Base-by-base conservation (phyloP, 2,113 vertebrate genomes). In the Lanius ludovicianus region DNA sequence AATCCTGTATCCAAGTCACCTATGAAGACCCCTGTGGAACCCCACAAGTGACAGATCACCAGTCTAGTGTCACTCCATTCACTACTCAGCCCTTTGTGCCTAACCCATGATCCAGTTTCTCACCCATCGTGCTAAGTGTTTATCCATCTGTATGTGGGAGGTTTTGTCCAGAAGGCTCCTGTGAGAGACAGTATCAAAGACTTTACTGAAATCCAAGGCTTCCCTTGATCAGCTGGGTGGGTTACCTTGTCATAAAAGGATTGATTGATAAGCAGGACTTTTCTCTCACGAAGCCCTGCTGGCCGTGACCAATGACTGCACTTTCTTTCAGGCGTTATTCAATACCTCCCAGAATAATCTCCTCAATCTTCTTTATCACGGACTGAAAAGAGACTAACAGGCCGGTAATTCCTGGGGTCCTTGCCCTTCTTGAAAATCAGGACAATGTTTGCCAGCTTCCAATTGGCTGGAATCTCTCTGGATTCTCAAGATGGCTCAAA, bases 91-190 rank as follows among this genome's bases (percentile, higher is more conserved):
- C 10, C 13, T 46, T 44, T 33, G 68, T 14, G 12, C 27, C 27
- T 3, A 2, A 27, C 8, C 4, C 33, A 37, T 4, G 6, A 44
- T 8, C 13, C 27, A 17, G 39, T 3, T 46, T 13, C 7, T 53
- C 22, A 46, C 9, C 6, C 22, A 27, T 27, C 0, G 0, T 2
- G 2, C 37, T 9, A 62, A 13, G 37, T 8, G 47, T 53, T 52
- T 31, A 44, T 46, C 33, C 25, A 52, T 14, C 21, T 31, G 10
- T 11, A 27, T 44, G 11, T 3, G 21, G 25, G 37, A 53, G 4
- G 1, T 33, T 46, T 33, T 63, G 33, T 46, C 33, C 68, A 73
- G 47, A 46, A 37, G 39, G 27, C 9, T 73, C 22, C 27, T 37
- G 27, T 63, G 33, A 55, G 47, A 39, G 33, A 46, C 0, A 1